Evolutionary conservation across 2,113 vertebrate species (phyloP).

Genomic region (Nerophis lumbriciformis): DNA sequence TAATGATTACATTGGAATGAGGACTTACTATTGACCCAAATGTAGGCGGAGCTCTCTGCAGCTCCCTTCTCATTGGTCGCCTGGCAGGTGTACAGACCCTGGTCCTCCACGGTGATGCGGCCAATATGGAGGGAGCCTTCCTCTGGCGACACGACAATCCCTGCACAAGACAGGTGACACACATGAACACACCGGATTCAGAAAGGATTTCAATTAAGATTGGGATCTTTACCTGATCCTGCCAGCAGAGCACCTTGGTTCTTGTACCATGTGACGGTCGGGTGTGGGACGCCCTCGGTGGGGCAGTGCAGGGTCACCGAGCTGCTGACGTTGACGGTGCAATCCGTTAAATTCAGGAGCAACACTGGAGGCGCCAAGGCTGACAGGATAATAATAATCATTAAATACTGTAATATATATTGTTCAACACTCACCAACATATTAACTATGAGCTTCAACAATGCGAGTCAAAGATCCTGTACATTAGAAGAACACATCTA

Average conservation of each 20-base stretch:
- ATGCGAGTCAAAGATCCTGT: too few relatives aligned
- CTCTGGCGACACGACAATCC: slow-evolving; percentile 81
- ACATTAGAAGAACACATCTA: too few relatives aligned
- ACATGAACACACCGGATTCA: too few relatives aligned
- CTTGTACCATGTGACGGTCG: slow-evolving; percentile 89
- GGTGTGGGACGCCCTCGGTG: slow-evolving; percentile 78
- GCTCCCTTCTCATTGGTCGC: slow-evolving; percentile 85
- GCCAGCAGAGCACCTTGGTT: slow-evolving; percentile 76
- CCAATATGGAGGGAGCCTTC: slow-evolving; percentile 85
- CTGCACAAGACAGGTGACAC: slow-evolving; percentile 51
- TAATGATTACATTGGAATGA: too few relatives aligned
- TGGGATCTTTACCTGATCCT: slow-evolving; percentile 74
- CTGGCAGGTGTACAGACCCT: slow-evolving; percentile 85
- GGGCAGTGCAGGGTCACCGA: slow-evolving; percentile 80
- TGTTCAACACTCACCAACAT: too few relatives aligned
- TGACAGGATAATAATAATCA: slow-evolving; percentile 50
- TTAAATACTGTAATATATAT: too few relatives aligned
- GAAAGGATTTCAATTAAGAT: too few relatives aligned
- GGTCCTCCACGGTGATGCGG: slow-evolving; percentile 84
- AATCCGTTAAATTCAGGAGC: slow-evolving; percentile 76
- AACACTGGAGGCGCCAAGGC: slow-evolving; percentile 83
- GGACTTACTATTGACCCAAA: slow-evolving; percentile 82
- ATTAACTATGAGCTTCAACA: too few relatives aligned
- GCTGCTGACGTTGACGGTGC: slow-evolving; percentile 80
- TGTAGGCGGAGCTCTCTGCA: slow-evolving; percentile 79